Conservation (phyloP, 2,888 invertebrate genomes). For the Hedya salicella region DNA sequence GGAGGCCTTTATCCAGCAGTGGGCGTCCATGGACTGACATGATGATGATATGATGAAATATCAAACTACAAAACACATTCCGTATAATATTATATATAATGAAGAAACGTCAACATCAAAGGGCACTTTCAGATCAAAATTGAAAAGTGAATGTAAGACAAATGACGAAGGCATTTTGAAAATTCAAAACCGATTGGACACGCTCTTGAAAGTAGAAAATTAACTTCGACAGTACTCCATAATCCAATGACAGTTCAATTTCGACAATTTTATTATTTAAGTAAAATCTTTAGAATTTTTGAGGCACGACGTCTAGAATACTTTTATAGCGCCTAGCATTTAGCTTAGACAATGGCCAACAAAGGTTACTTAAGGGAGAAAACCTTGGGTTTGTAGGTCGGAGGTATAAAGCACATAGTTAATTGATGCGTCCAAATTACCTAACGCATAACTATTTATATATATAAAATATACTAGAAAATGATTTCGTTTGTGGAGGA, state of each 20-base stretch:
- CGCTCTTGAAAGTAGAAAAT: background rate
- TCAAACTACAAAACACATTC: too few relatives aligned
- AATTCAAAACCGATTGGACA: background rate
- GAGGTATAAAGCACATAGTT: conserved; percentile 32
- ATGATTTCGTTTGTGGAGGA: too few relatives aligned
- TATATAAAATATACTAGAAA: too few relatives aligned
- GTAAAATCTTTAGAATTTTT: background rate
- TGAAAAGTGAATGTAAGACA: background rate
- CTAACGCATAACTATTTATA: conserved; percentile 24
- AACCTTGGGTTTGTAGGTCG: conserved; percentile 34
- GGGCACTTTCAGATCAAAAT: too few relatives aligned
- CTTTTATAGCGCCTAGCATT: background rate
- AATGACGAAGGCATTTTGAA: background rate
- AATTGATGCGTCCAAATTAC: conserved; percentile 16
- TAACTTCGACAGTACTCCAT: background rate
- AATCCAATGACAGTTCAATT: background rate
- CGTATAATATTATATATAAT: too few relatives aligned
- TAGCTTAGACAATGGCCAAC: background rate
- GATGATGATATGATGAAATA: too few relatives aligned
- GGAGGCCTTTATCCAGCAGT: too few relatives aligned
- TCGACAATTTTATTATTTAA: background rate
- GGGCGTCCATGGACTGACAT: too few relatives aligned
- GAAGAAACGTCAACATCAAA: too few relatives aligned
- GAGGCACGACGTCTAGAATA: background rate
- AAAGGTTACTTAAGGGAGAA: background rate